Evolutionary conservation across 2,888 invertebrate species (phyloP), one percentile per base, ranked within the genome.

Genomic region (Drosophila anomalata): DNA sequence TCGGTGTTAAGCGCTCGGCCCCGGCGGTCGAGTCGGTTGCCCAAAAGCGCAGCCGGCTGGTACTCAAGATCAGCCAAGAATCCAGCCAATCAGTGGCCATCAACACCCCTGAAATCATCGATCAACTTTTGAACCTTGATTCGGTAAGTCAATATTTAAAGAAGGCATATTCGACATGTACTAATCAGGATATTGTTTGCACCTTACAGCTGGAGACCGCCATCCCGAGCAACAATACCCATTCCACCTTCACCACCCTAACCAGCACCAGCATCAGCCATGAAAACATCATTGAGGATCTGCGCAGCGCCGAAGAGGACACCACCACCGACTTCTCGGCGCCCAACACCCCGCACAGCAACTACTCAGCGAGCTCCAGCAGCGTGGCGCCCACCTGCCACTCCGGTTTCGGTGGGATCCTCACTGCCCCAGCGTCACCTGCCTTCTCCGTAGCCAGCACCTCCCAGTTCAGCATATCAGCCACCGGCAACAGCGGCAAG

Each of bases 301-400:
- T 77, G 2, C 54, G 48, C 47, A 78, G 60, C 29, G 58, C 55
- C 33, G 83, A 75, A 42, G 75, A 78, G n/a, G 75, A 69, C 50
- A 55, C 31, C 39, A 72, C 70, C 44, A 61, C 33, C 41, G 85
- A 84, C 56, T 72, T 73, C 75, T 85, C 84, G 39, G 69, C 79
- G 26, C 86, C 88, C 6, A 75, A 74, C 31, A 90, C 90, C 12
- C 90, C 90, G 3, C 77, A 78, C 22, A 90, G 85, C 59, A 59
- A 62, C 22, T 75, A 75, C 61, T 89, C 89, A 20, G 67, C 55
- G 42, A 77, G 73, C 50, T 77, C 70, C 17, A 66, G 67, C 4
- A 44, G 31, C 46, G 67, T 71, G n/a, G 54, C 74, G 9, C 46
- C 73, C 41, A 75, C 87, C 47, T 88, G 77, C 58, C 79, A 68